Conservation (phyloP, 2,888 invertebrate genomes). For the Auanema sp. region DNA sequence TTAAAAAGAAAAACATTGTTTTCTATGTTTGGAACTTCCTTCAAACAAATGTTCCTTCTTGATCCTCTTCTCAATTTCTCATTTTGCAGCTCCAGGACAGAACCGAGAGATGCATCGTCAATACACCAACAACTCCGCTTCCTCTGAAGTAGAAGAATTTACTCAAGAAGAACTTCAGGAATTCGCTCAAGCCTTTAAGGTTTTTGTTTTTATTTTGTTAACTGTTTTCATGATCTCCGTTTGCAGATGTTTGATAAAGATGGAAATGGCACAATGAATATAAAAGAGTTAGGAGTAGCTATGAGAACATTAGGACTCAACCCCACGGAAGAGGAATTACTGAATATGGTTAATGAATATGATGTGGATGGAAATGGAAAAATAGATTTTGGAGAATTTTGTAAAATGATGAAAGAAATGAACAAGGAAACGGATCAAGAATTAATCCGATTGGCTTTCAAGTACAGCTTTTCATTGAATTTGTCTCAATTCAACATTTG, state of each 20-base stretch:
- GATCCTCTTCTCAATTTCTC: neutral
- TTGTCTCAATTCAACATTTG: neutral
- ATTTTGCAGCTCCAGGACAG: slow-evolving; percentile 2
- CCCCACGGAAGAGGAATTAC: slow-evolving; percentile 63
- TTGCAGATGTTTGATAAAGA: slow-evolving; percentile 63
- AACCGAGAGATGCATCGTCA: slow-evolving; percentile 57
- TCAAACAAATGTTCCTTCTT: neutral
- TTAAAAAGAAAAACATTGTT: neutral
- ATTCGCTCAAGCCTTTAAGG: slow-evolving; percentile 64
- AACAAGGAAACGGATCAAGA: slow-evolving; percentile 65
- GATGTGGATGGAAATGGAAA: slow-evolving; percentile 65
- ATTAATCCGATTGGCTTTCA: slow-evolving; percentile 63
- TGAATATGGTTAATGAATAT: slow-evolving; percentile 61
- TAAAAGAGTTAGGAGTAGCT: slow-evolving; percentile 64
- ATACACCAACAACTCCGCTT: slow-evolving; percentile 55
- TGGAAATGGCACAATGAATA: slow-evolving; percentile 64
- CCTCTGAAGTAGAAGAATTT: slow-evolving; percentile 61
- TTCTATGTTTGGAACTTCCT: neutral
- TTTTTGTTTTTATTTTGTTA: slow-evolving; percentile 25
- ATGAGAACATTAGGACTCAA: slow-evolving; percentile 64
- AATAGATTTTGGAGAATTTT: slow-evolving; percentile 64
- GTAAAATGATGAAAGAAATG: slow-evolving; percentile 65
- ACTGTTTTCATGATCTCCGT: neutral
- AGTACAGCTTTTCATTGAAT: slow-evolving; percentile 28
- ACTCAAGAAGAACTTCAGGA: slow-evolving; percentile 63